A percentile compares a stretch with the other conserved stretches of the same genome.
Conservation (phyloP, 2,888 invertebrate species). For the Lycophotia porphyrea region DNA sequence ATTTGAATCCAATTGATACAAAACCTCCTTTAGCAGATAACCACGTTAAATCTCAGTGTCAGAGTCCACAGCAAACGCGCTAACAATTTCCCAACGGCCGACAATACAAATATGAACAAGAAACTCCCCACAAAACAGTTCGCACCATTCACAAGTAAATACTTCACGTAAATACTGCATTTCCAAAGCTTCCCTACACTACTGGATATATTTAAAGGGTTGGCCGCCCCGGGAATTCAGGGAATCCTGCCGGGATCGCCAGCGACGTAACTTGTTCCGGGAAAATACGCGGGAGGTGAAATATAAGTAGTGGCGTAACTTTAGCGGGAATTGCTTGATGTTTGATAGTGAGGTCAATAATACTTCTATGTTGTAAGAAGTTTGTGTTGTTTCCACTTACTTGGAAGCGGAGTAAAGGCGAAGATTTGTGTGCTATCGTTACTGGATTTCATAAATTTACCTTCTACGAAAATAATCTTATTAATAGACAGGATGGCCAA, state of each 20-base stretch:
- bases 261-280: constrained; percentile 61
- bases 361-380: constrained; percentile 11
- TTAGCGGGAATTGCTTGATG: constrained; percentile 46
- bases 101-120: constrained; percentile 48
- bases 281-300: constrained; percentile 49
- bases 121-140: constrained; percentile 20
- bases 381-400: constrained; percentile 18
- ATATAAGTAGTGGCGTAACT: constrained; percentile 59
- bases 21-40: background rate
- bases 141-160: constrained; percentile 50
- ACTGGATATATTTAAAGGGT: constrained; percentile 70
- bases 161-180: constrained; percentile 53
- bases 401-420: background rate
- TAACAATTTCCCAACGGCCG: constrained; percentile 45
- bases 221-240: constrained; percentile 66
- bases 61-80: background rate
- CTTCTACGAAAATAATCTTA: background rate
- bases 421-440: background rate
- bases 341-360: constrained; percentile 50
- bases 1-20: background rate
- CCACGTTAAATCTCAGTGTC: background rate
- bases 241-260: constrained; percentile 65
- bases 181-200: constrained; percentile 43
- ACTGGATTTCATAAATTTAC: constrained; percentile 10
- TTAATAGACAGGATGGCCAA: background rate